Evolutionary conservation across 2,113 vertebrate species (phyloP).

Genomic region (Ochotona princeps): DNA sequence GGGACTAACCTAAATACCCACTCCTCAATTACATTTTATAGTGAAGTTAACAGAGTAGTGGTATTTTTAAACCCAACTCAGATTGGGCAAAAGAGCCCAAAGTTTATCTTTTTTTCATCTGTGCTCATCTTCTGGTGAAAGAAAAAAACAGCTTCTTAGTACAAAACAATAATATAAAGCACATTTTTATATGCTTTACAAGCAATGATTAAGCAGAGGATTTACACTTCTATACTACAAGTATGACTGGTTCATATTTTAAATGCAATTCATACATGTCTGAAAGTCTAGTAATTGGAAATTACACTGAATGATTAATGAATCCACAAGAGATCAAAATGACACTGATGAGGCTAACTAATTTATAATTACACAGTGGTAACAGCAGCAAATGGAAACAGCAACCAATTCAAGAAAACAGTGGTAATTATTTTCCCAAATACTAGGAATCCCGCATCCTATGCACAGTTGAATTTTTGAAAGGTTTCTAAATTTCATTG

Average conservation of each 20-base stretch:
- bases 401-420: background rate
- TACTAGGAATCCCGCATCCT: background rate
- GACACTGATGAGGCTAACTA: background rate
- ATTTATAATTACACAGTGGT: constrained; percentile 9
- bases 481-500: background rate
- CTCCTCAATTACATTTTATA: background rate
- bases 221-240: background rate
- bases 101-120: background rate
- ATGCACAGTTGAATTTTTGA: background rate
- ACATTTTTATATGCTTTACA: too few relatives aligned
- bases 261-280: background rate
- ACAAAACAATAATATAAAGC: background rate
- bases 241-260: background rate
- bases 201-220: too few relatives aligned
- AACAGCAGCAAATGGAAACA: background rate
- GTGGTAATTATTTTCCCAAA: background rate
- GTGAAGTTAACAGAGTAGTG: background rate
- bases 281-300: background rate
- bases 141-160: background rate
- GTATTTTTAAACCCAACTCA: background rate
- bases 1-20: too few relatives aligned
- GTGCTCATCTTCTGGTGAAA: background rate
- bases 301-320: background rate
- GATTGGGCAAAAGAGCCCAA: background rate
- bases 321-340: background rate